Base-by-base conservation (phyloP, 2,888 invertebrate genomes). In the Diplazon laetatorius region DNA sequence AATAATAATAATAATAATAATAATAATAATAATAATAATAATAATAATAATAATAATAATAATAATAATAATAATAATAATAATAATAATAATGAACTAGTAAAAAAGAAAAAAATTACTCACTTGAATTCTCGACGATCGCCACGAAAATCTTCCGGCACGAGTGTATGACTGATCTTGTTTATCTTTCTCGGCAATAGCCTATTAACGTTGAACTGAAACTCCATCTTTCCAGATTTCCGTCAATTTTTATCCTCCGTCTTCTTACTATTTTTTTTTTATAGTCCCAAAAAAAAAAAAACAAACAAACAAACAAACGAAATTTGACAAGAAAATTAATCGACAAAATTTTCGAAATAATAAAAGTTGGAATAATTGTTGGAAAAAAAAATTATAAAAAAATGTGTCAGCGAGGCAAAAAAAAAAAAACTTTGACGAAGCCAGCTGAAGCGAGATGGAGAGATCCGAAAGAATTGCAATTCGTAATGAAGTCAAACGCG, bases 161-260 rank as follows among this genome's bases (percentile, higher is more conserved):
- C 80, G 30, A 91, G 86, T 35, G 86, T 89, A 44, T 90, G 89
- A 52, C 88, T 89, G 80, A 90, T 87, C 85, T 89, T 90, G 85
- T 90, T 91, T 82, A 91, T 90, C 80, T 87, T 88, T 80, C 86
- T 87, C 14, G 90, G 90, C 69, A 91, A 78, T 35, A 91, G 85
- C 79, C 85, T 88, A 81, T 90, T 90, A 48, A 91, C 84, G 83
- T 89, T 88, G 85, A 90, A 91, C 80, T 87, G 88, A 83, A 90
- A 91, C 85, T 91, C 90, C 91, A 91, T 91, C 52, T 81, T 74
- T n/a, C n/a, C n/a, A n/a, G n/a, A n/a, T n/a, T n/a, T n/a, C n/a
- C n/a, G n/a, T n/a, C n/a, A n/a, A n/a, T n/a, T n/a, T 59, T 9
- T 0, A 2, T 37, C 37, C 37, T 37, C 14, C n/a, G 12, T 16